Evolutionary conservation across 2,797 vertebrate genomes (phyloP), one percentile per base, ranked within the genome.

Genomic region (Macropodus opercularis): DNA sequence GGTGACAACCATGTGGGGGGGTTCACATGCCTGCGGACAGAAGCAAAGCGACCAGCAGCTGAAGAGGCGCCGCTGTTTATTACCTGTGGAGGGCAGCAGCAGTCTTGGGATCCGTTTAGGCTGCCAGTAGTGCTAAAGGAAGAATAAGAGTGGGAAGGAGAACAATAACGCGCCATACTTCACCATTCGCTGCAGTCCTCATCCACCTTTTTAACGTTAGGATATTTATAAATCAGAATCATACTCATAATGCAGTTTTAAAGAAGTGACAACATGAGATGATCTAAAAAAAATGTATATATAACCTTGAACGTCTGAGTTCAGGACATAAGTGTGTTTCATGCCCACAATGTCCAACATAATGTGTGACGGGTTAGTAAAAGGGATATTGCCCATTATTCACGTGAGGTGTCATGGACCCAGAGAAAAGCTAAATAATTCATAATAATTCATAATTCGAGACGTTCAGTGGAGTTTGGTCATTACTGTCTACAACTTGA

Each of bases 1-100:
- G 8, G 43, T 19, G 12, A 38, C 2, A 38, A 18, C 15, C 2
- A 9, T 36, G n/a, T n/a, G n/a, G n/a, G n/a, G n/a, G 49, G 12
- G 6, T 43, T 19, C 18, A 43, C 9, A 31, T 23, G 6, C n/a
- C 26, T 0, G 10, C 27, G 8, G 39, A 39, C 1, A 24, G 7
- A 8, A 9, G 9, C 23, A 18, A 18, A 38, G n/a, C 5, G 6
- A n/a, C 12, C 4, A 24, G 26, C 8, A 11, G 11, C 32, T 29
- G 41, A 67, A 21, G 5, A 19, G 6, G 29, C 59, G 26, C 35
- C 24, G 53, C 53, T 58, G 9, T 54, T 19, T 26, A 0, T 52
- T 3, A 19, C 83, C 83, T 86, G 80, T 61, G 50, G 87, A 73
- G 79, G 85, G 85, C 85, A 87, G 84, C 77, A 85, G 75, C 54